Conservation (phyloP, 2,888 invertebrate genomes). For the Tortrix viridana region DNA sequence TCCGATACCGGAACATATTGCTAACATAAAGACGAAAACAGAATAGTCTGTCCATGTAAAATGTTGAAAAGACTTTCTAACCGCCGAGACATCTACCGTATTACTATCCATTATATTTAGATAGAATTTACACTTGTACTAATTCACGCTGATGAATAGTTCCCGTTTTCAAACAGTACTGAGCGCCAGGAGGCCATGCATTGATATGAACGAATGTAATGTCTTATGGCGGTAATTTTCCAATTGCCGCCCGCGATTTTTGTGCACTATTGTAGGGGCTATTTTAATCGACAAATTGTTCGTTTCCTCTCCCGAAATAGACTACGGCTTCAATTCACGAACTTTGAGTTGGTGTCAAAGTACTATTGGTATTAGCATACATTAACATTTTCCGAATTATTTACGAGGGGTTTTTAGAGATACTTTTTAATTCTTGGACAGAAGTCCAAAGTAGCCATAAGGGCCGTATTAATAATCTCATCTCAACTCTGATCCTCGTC, state of each 20-base stretch:
- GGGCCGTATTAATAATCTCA: too few species aligned
- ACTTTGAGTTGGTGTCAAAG: slow-evolving; percentile 10
- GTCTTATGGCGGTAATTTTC: slow-evolving; percentile 58
- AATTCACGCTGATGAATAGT: not conserved
- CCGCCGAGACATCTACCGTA: slow-evolving; percentile 56
- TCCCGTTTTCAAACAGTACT: not conserved
- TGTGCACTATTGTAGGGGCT: slow-evolving; percentile 53
- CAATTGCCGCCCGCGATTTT: slow-evolving; percentile 69
- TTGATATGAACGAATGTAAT: slow-evolving; percentile 42
- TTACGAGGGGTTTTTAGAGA: too few species aligned
- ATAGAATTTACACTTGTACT: not conserved
- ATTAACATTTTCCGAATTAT: too few species aligned
- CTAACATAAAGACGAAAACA: slow-evolving; percentile 88
- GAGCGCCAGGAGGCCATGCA: slow-evolving; percentile 13
- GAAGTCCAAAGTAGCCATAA: too few species aligned
- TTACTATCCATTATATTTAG: slow-evolving; percentile 49
- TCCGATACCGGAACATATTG: slow-evolving; percentile 87
- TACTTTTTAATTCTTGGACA: too few species aligned
- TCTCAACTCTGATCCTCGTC: too few species aligned
- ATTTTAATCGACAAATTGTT: slow-evolving; percentile 64
- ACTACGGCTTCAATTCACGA: slow-evolving; percentile 33
- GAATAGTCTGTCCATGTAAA: slow-evolving; percentile 86
- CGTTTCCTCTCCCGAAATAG: slow-evolving; percentile 61
- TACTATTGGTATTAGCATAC: too few species aligned
- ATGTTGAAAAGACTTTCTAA: slow-evolving; percentile 62